These are phyloP conservation scores for Geotria australis DNA, from an alignment of 2,797 vertebrate genomes.

Conservation along the genomic window DNA sequence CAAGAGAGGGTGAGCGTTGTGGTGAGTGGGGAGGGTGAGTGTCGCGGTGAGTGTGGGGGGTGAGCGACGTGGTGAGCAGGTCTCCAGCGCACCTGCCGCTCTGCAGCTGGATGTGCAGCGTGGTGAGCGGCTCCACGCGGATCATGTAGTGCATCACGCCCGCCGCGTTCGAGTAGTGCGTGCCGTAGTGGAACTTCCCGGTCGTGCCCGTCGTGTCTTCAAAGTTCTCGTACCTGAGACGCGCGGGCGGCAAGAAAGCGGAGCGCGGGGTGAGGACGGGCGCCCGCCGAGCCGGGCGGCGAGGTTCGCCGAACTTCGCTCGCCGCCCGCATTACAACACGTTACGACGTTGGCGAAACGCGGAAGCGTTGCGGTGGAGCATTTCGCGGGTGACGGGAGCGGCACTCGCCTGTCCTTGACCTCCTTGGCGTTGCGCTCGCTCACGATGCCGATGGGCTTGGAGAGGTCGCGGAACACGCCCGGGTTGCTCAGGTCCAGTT, in stretches of 20 bases:
- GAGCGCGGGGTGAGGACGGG: not conserved
- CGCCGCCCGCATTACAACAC: no score
- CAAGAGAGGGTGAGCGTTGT: no score
- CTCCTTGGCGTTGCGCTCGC: constrained; percentile 48
- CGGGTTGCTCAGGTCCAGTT: constrained; percentile 45
- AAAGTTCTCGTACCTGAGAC: constrained; percentile 62
- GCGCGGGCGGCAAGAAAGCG: not conserved
- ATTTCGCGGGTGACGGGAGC: no score
- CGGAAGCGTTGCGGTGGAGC: no score
- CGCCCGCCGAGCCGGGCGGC: no score
- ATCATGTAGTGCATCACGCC: constrained; percentile 99
- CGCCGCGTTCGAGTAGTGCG: constrained; percentile 87
- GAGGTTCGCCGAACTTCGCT: no score
- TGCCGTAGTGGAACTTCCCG: constrained; percentile 92
- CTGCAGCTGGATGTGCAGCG: constrained; percentile 79
- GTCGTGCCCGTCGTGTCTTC: constrained; percentile 68
- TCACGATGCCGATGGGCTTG: constrained; percentile 81
- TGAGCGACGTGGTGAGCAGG: no score
- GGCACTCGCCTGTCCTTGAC: constrained; percentile 66
- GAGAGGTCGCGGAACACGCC: constrained; percentile 63
- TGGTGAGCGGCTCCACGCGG: constrained; percentile 77
- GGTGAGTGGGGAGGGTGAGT: no score
- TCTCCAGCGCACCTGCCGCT: constrained; percentile 40
- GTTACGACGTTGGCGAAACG: no score
- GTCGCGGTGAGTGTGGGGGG: no score